Percentiles rank a stretch among this genome's conserved stretches.
Evolutionary conservation across 2,113 vertebrate species (phyloP).

Genomic region (Suncus etruscus): DNA sequence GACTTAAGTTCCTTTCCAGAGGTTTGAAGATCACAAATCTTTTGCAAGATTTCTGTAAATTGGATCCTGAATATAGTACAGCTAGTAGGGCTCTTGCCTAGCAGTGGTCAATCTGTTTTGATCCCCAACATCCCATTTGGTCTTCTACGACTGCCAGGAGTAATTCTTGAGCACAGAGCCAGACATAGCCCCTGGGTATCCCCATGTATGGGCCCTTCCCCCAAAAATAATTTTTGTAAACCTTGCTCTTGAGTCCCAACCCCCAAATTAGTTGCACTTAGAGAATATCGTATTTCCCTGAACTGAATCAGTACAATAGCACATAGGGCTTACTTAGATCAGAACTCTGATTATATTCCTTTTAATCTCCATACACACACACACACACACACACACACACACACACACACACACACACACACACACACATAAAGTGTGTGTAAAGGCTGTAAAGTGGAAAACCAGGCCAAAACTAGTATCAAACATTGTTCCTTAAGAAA

Average conservation of each 20-base stretch:
- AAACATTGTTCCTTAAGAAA: background rate
- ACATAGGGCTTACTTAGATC: background rate
- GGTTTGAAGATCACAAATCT: background rate
- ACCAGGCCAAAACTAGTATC: background rate
- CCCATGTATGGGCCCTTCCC: too few species aligned
- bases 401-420: too few species aligned
- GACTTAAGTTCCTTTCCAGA: background rate
- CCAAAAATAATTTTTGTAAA: too few species aligned
- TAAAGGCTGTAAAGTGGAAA: background rate
- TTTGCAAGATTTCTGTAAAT: slow-evolving; percentile 2
- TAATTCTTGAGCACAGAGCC: too few species aligned
- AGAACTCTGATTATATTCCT: background rate
- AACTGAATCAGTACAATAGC: background rate
- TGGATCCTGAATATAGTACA: too few species aligned
- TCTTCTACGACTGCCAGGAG: too few species aligned
- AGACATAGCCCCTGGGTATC: too few species aligned
- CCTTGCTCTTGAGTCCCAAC: background rate
- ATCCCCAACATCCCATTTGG: too few species aligned
- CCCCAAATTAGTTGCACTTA: background rate
- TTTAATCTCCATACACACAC: background rate
- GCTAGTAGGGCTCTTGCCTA: too few species aligned
- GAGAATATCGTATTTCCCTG: background rate
- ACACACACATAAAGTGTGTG: background rate
- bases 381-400: too few species aligned
- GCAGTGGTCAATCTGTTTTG: too few species aligned